Conservation (phyloP, 1,140 invertebrate genomes). For the Argopecten irradians region DNA sequence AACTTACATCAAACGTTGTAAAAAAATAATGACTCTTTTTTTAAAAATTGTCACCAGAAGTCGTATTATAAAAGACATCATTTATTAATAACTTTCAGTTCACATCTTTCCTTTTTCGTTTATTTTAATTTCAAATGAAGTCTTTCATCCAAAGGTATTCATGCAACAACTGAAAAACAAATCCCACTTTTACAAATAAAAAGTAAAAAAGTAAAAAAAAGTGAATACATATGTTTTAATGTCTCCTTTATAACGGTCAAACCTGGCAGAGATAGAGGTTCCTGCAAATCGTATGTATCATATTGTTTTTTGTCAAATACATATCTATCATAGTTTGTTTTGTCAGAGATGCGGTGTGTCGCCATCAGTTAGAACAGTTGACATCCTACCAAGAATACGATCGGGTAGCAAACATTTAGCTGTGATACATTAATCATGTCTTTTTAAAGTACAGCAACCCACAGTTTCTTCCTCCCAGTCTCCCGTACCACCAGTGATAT, state of each 20-base stretch:
- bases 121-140: too few species aligned
- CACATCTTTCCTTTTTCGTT: too few species aligned
- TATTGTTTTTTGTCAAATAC: neutral
- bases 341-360: neutral
- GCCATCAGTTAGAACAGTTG: neutral
- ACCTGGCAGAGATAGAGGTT: neutral
- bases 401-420: neutral
- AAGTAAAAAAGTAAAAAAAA: neutral
- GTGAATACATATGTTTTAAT: neutral
- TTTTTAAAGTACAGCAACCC: neutral
- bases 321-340: conserved; percentile 19
- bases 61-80: too few species aligned
- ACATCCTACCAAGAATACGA: neutral
- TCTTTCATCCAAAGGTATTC: too few species aligned
- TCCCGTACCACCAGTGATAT: neutral
- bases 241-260: neutral
- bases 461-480: neutral
- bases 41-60: too few species aligned
- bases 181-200: neutral
- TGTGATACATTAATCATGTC: neutral
- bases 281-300: neutral
- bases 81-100: too few species aligned
- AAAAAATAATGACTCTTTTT: too few species aligned
- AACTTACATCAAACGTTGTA: too few species aligned
- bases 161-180: neutral